phyloP scores from a whole-genome alignment of 2,797 vertebrate genomes.

The Moxostoma hubbsi region DNA sequence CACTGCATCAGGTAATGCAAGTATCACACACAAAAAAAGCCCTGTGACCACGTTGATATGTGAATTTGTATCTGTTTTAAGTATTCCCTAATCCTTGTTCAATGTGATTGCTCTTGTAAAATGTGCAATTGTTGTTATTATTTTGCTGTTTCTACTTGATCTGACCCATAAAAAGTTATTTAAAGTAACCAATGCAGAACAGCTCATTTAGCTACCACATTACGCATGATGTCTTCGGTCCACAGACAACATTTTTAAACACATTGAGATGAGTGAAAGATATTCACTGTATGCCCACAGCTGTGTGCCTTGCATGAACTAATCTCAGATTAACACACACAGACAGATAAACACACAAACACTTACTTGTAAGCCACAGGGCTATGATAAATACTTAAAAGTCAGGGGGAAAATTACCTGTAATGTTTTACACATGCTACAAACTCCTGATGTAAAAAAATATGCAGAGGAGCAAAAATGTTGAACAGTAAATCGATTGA shows the following conservation, averaged over 20 bases:
- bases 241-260: not conserved
- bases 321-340: constrained; percentile 5
- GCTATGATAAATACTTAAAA: not conserved
- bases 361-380: not conserved
- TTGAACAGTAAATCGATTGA: not conserved
- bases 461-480: not conserved
- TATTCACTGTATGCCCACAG: not conserved
- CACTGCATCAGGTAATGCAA: not conserved
- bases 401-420: not conserved
- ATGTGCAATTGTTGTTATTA: no score
- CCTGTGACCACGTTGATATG: not conserved
- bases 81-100: not conserved
- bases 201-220: not conserved
- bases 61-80: not conserved
- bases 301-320: not conserved
- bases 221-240: not conserved
- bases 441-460: not conserved
- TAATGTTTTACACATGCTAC: not conserved
- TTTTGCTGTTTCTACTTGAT: not conserved
- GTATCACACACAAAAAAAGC: not conserved
- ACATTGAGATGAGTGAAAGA: not conserved
- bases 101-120: not conserved
- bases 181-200: no score
- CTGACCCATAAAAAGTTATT: not conserved
- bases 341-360: not conserved